Evolutionary conservation across 2,797 vertebrate genomes (phyloP), one percentile per base, ranked within the genome.

Genomic region (Halcyon smyrnensis): DNA sequence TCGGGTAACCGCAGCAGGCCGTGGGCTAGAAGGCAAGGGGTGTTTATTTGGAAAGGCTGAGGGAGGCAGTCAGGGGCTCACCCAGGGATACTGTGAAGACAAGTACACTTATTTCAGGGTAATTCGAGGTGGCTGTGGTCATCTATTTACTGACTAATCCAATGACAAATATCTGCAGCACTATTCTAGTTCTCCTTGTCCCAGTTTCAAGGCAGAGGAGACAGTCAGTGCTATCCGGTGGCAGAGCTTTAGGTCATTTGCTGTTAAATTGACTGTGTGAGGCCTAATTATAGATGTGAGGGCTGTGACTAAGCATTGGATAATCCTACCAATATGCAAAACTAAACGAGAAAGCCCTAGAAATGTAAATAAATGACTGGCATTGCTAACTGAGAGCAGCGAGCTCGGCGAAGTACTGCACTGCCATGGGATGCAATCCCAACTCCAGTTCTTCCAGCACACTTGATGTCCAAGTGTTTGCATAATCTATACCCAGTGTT

Each of bases 401-500:
- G 11, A 74, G 41, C 48, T 20, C 15, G 56, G 68, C 4, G 1
- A 43, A 48, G 28, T 8, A 11, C 30, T 39, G 16, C 7, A 5
- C 27, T 65, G 57, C 57, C 9, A 4, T 1, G 39, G 50, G 8
- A 2, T 34, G 60, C 41, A 8, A 12, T 15, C 37, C n/a, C 36
- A 45, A 0, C 15, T 34, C 63, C 15, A 7, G 21, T 12, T 51
- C 70, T 76, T 43, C 24, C 25, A 20, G 19, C 3, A 4, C 37
- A 12, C 4, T 28, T 15, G 5, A 20, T 25, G 25, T 27, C 51
- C 30, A 28, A 16, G 30, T 12, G 34, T 59, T 70, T 59, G 5
- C 0, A 6, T 13, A 20, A 30, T 1, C 10, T 8, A 11, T 13
- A 24, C 23, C 14, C n/a, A 28, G 28, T 9, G 21, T n/a, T 53